Conservation (phyloP, 2,888 invertebrate species). For the Rugalucina vietnamica region DNA sequence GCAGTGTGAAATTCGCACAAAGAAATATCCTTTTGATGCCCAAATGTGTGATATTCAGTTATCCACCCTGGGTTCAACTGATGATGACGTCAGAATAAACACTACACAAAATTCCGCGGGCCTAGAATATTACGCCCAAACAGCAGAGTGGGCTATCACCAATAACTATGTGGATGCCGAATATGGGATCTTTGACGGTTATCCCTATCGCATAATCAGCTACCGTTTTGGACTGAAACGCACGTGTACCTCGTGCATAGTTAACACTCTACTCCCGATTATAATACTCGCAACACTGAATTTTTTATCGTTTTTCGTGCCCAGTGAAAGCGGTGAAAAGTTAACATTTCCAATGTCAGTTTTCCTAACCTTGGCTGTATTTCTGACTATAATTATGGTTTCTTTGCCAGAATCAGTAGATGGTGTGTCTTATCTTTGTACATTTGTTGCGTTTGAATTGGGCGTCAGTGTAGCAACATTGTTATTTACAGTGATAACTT, state of each 20-base stretch:
- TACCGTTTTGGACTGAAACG: conserved; percentile 32
- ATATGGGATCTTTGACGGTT: neutral
- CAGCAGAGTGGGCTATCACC: conserved; percentile 40
- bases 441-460: conserved; percentile 41
- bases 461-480: conserved; percentile 24
- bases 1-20: conserved; percentile 43
- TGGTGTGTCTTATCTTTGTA: conserved; percentile 46
- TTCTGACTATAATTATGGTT: conserved; percentile 41
- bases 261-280: conserved; percentile 41
- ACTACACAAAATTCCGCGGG: neutral
- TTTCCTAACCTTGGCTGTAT: conserved; percentile 45
- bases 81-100: conserved; percentile 11
- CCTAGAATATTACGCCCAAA: neutral
- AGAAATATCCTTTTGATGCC: conserved; percentile 44
- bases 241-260: conserved; percentile 33
- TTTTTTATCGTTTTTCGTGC: conserved; percentile 45
- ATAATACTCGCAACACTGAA: conserved; percentile 34
- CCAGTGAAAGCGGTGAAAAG: conserved; percentile 48
- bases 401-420: conserved; percentile 49
- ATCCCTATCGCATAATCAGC: conserved; percentile 5
- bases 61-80: conserved; percentile 19
- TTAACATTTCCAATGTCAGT: conserved; percentile 45
- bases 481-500: conserved; percentile 20
- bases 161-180: conserved; percentile 18
- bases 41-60: conserved; percentile 35